Evolutionary conservation across 2,888 invertebrate species (phyloP), one percentile per base, ranked within the genome.

Genomic region (Lasioglossum figueresi): DNA sequence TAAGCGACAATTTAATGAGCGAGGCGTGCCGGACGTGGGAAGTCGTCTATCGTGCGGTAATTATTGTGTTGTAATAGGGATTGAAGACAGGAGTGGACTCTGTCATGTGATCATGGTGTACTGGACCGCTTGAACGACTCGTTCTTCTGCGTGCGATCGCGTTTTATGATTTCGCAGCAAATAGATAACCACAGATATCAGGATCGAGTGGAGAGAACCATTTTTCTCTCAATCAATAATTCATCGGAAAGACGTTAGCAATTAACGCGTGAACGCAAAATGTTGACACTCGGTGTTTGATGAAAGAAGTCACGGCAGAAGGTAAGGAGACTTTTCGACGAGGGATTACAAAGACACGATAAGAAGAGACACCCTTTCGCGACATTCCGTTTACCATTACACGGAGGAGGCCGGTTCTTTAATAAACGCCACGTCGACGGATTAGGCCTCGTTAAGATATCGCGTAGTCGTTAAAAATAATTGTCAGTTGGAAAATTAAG

Each of bases 401-500:
- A 78, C 82, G 89, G 82, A 31, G 89, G 82, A 31, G 89, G 86
- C 23, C 48, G 48, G 31, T 71, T 84, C 82, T 76, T 88, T 88
- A 76, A 75, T 74, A 68, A 72, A 89, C 80, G 92, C 92, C 85
- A 88, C 88, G 91, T 92, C 88, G 90, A 88, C 91, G 91, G 92
- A 93, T 94, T 92, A 93, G 92, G 92, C 90, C 93, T 93, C 92
- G 93, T 94, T 93, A 93, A 91, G 92, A 92, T 93, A 94, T 93
- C 91, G 91, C 91, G 87, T 88, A 92, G 92, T 94, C 94, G 94
- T 94, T 94, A 94, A 94, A 94, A 94, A 94, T 94, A 94, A 94
- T 94, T 94, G 94, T 94, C 94, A 93, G 94, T 90, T 91, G 92
- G 93, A 94, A 94, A 94, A 94, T 94, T 94, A 94, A 94, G 92